phyloP scores from a whole-genome alignment of 2,888 invertebrate species.

The Siphlonurus alternatus region DNA sequence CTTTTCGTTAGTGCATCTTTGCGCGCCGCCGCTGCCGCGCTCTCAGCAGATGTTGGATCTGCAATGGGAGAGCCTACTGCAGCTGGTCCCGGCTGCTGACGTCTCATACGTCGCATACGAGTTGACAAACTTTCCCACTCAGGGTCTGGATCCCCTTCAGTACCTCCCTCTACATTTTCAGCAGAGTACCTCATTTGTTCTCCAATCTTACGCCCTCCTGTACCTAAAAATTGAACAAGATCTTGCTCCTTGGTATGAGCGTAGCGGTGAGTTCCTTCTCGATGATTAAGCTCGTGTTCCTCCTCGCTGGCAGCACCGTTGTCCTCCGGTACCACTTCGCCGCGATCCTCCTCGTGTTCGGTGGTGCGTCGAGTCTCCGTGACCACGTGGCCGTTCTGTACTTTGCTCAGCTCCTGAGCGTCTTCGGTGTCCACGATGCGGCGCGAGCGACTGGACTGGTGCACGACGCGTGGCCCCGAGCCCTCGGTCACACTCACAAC shows the following conservation, averaged over 20 bases:
- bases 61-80: slow-evolving; percentile 16
- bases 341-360: slow-evolving; percentile 65
- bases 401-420: slow-evolving; percentile 54
- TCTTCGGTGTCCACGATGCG: slow-evolving; percentile 69
- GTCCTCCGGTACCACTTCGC: slow-evolving; percentile 57
- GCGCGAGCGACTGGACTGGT: slow-evolving; percentile 55
- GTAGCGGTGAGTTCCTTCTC: slow-evolving; percentile 36
- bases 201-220: slow-evolving; percentile 61
- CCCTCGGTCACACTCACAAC: slow-evolving; percentile 40
- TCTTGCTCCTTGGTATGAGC: slow-evolving; percentile 63
- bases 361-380: slow-evolving; percentile 70
- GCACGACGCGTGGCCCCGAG: slow-evolving; percentile 51
- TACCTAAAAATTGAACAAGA: slow-evolving; percentile 58
- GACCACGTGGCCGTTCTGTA: slow-evolving; percentile 67
- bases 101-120: slow-evolving; percentile 48
- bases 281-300: slow-evolving; percentile 28
- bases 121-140: slow-evolving; percentile 69
- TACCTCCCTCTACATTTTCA: slow-evolving; percentile 65
- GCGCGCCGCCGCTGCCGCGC: slow-evolving; percentile 35
- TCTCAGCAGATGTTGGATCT: slow-evolving; percentile 8
- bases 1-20: slow-evolving; percentile 68
- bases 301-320: slow-evolving; percentile 21
- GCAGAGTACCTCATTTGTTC: slow-evolving; percentile 67
- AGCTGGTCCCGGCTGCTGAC: slow-evolving; percentile 20
- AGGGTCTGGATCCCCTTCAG: slow-evolving; percentile 40